Conservation (phyloP, 2,888 invertebrate species). For the Cybosia mesomella region DNA sequence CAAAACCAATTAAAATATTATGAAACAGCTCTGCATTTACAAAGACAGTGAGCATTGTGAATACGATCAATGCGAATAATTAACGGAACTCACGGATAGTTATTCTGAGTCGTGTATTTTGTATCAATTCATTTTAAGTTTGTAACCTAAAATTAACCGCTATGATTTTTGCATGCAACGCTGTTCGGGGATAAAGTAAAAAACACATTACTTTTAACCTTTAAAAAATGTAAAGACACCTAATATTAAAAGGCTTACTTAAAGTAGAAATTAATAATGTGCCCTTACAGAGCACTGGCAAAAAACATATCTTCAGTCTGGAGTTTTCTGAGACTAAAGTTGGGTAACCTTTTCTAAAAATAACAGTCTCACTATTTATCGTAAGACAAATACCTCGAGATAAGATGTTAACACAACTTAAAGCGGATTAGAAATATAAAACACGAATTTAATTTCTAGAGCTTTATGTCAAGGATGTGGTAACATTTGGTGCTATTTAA, state of each 20-base stretch:
- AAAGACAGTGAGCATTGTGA: too few species aligned
- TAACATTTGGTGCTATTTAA: too few species aligned
- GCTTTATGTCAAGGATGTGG: not conserved
- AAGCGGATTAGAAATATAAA: not conserved
- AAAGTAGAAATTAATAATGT: not conserved
- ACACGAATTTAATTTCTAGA: not conserved
- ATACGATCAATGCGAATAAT: not conserved
- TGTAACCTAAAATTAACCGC: not conserved
- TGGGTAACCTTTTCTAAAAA: not conserved
- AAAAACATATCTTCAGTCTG: not conserved
- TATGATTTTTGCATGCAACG: not conserved
- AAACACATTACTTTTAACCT: not conserved
- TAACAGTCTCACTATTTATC: not conserved
- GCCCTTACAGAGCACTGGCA: not conserved
- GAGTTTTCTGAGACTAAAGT: not conserved
- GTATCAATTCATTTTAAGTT: not conserved
- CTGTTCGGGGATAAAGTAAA: not conserved
- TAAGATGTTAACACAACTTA: not conserved
- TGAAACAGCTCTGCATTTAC: not conserved
- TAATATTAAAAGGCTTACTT: not conserved
- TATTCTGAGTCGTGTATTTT: not conserved
- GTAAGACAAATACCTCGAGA: constrained; percentile 1
- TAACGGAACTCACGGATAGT: not conserved
- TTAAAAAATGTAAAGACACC: not conserved
- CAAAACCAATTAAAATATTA: not conserved